phyloP scores from a whole-genome alignment of 2,113 vertebrate species.

The Neodontobutis hainanensis region DNA sequence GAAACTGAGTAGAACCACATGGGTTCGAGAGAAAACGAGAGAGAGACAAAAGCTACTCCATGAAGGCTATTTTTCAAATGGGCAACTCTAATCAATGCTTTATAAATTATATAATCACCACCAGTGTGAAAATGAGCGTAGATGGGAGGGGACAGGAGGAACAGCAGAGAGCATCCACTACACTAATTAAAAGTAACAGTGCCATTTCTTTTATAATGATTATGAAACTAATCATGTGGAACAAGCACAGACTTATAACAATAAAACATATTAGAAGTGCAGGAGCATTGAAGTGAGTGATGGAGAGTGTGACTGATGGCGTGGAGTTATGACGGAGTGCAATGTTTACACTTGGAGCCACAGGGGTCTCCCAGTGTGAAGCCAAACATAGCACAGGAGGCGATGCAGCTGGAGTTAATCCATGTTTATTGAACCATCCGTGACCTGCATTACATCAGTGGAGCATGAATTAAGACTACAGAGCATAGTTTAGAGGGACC shows the following conservation, averaged over 20 bases:
- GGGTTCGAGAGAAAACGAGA: not conserved
- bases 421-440: conserved; percentile 44
- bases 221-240: conserved; percentile 10
- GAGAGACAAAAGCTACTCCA: conserved; percentile 14
- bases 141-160: conserved; percentile 27
- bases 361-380: conserved; percentile 53
- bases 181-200: conserved; percentile 30
- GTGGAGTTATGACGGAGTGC: conserved; percentile 16
- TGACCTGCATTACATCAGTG: conserved; percentile 20
- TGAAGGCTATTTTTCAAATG: conserved; percentile 39
- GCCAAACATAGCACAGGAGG: conserved; percentile 53
- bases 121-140: conserved; percentile 37
- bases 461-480: not conserved
- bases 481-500: no score
- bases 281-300: not conserved
- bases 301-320: conserved; percentile 28
- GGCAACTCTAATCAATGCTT: conserved; percentile 44
- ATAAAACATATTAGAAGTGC: not conserved
- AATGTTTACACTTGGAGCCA: conserved; percentile 56
- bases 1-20: not conserved
- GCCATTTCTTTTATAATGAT: conserved; percentile 1
- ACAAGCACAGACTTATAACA: not conserved
- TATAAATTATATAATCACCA: conserved; percentile 46
- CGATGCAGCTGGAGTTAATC: conserved; percentile 42
- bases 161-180: not conserved